Evolutionary conservation across 2,888 invertebrate genomes (phyloP), one percentile per base, ranked within the genome.

Genomic region (Torymus tubicola): DNA sequence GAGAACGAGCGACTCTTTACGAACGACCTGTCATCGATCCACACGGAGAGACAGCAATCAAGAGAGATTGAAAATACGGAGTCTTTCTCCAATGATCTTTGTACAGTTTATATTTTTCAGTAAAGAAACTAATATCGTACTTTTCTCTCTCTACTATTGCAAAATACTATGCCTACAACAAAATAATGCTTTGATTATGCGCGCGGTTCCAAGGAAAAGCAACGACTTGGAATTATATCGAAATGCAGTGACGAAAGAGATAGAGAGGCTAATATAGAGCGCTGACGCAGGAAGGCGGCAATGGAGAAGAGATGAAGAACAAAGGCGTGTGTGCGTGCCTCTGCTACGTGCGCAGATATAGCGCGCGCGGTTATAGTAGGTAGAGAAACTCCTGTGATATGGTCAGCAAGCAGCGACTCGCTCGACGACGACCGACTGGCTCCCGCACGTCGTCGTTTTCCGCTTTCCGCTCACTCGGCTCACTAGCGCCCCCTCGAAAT

Each of bases 341-440:
- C 42, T 42, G 42, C 42, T 42, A 42, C 42, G 42, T 42, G 42
- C 42, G 42, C 42, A 42, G 8, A 31, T 3, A 5, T 31, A 42
- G 42, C 42, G 42, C 42, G 42, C 42, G 70, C 77, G 77, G 57
- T 63, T 65, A 65, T n/a, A 21, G 21, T 21, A 21, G 58, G 50
- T 53, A 14, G 55, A 53, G 52, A 76, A 53, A 14, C 31, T 69
- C 69, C 63, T 75, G 8, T 31, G 53, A 4, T 42, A 42, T 75
- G 70, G 67, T 68, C 81, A 77, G 60, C 68, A 57, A 72, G n/a
- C 42, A 42, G 42, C 42, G 75, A 78, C 74, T 76, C 78, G 81
- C 74, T 78, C 77, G 81, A 78, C 42, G 78, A 78, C 78, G 76
- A 75, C 81, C 81, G 72, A 81, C 81, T 81, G 77, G 73, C 77